phyloP scores from a whole-genome alignment of 1,140 invertebrate genomes.

The Tetragonula clypearis region DNA sequence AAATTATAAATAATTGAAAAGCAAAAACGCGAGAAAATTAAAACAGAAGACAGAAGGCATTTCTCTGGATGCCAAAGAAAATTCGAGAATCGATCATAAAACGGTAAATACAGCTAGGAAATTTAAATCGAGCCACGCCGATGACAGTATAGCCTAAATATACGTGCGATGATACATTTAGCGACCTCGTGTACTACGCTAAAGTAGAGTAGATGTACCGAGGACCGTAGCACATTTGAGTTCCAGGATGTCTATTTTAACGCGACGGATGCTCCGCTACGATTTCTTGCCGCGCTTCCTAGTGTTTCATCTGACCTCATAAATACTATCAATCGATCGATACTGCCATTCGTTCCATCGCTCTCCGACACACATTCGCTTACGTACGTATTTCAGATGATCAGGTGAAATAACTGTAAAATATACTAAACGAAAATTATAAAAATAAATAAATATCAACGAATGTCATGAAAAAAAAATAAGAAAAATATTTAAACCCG shows the following conservation, averaged over 20 bases:
- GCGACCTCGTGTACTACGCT: slow-evolving; percentile 43
- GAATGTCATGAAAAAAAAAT: background rate
- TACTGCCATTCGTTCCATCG: background rate
- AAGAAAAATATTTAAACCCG: too few species aligned
- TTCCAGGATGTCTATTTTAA: slow-evolving; percentile 71
- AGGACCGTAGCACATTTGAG: slow-evolving; percentile 14
- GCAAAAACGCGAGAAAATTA: too few species aligned
- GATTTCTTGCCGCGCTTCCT: slow-evolving; percentile 62
- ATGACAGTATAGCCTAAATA: slow-evolving; percentile 68
- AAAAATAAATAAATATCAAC: too few species aligned
- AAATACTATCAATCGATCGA: background rate
- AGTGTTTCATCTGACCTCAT: slow-evolving; percentile 13
- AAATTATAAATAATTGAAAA: too few species aligned
- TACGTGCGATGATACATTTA: slow-evolving; percentile 45
- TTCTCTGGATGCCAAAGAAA: background rate
- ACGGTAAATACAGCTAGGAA: background rate
- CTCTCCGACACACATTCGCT: too few species aligned
- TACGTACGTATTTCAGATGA: too few species aligned
- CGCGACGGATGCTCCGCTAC: slow-evolving; percentile 60
- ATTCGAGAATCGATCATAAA: background rate
- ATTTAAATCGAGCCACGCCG: slow-evolving; percentile 45
- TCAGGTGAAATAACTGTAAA: too few species aligned
- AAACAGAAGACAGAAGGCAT: too few species aligned
- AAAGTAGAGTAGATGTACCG: slow-evolving; percentile 30
- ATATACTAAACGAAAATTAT: too few species aligned